phyloP scores from a whole-genome alignment of 2,888 invertebrate species.

The Piscicola geometra region DNA sequence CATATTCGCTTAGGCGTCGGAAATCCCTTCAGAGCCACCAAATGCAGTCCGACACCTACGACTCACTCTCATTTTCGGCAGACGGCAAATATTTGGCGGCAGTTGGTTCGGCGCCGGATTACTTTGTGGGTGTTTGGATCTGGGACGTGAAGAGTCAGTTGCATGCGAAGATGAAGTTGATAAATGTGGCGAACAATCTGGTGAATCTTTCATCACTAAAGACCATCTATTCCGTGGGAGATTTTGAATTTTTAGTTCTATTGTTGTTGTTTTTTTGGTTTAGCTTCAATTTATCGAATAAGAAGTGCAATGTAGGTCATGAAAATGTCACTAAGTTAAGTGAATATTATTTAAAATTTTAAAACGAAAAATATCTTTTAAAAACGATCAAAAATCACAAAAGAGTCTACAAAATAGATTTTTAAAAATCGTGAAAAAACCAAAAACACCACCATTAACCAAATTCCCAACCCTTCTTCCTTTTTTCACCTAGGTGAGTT shows the following conservation, averaged over 20 bases:
- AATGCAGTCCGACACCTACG: conserved; percentile 26
- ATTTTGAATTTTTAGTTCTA: too few relatives aligned
- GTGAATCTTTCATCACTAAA: neutral
- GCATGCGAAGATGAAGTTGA: conserved; percentile 21
- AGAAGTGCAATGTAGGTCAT: too few relatives aligned
- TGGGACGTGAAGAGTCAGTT: conserved; percentile 29
- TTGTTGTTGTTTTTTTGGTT: too few relatives aligned
- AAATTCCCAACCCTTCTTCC: too few relatives aligned
- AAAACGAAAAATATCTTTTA: too few relatives aligned
- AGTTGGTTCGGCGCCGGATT: conserved; percentile 20
- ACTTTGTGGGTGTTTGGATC: conserved; percentile 25
- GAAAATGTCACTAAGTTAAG: too few relatives aligned
- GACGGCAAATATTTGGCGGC: conserved; percentile 31
- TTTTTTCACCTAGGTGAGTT: conserved; percentile 23
- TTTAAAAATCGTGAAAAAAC: too few relatives aligned
- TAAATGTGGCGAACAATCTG: neutral
- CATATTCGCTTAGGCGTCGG: conserved; percentile 1
- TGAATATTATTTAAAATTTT: too few relatives aligned
- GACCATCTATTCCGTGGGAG: conserved; percentile 1
- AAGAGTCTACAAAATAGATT: too few relatives aligned
- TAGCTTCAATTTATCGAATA: too few relatives aligned
- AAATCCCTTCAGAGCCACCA: conserved; percentile 5
- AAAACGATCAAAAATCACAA: too few relatives aligned
- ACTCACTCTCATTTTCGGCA: conserved; percentile 24
- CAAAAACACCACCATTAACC: too few relatives aligned